Conservation (phyloP, 2,797 vertebrate genomes). For the Philypnodon macrostomus region DNA sequence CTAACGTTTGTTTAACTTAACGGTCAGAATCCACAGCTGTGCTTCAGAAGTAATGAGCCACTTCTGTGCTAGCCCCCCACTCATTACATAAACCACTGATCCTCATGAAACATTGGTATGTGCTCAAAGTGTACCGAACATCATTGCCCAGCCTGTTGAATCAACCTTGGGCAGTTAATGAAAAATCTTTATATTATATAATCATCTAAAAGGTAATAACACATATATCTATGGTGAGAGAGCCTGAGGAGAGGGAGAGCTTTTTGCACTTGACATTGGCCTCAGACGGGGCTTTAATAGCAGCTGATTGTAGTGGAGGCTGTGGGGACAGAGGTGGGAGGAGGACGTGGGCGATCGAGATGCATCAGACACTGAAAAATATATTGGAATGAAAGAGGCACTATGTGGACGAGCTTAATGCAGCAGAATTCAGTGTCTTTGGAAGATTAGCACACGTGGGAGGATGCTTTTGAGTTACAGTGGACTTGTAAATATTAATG, state of each 20-base stretch:
- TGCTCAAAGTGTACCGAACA: no score
- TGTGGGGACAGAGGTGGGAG: constrained; percentile 23
- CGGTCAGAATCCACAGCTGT: no score
- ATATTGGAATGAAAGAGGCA: background rate
- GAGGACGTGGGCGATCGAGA: constrained; percentile 22
- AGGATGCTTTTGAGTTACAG: background rate
- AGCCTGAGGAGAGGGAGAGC: background rate
- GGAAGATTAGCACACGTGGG: background rate
- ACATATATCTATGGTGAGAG: background rate
- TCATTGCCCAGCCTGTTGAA: background rate
- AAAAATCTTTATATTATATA: background rate
- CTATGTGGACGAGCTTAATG: background rate
- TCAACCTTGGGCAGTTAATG: background rate
- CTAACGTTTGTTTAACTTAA: no score
- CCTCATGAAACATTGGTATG: no score
- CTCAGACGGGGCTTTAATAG: constrained; percentile 7
- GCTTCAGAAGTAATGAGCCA: no score
- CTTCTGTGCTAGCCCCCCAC: background rate
- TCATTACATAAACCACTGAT: background rate
- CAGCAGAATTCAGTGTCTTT: background rate
- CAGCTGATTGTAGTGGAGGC: constrained; percentile 17
- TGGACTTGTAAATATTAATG: no score
- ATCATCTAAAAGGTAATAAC: no score
- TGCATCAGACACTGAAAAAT: background rate
- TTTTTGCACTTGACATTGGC: background rate